These are phyloP conservation scores for Ophion ellenae DNA, from an alignment of 2,888 invertebrate species.

Conservation along the genomic window DNA sequence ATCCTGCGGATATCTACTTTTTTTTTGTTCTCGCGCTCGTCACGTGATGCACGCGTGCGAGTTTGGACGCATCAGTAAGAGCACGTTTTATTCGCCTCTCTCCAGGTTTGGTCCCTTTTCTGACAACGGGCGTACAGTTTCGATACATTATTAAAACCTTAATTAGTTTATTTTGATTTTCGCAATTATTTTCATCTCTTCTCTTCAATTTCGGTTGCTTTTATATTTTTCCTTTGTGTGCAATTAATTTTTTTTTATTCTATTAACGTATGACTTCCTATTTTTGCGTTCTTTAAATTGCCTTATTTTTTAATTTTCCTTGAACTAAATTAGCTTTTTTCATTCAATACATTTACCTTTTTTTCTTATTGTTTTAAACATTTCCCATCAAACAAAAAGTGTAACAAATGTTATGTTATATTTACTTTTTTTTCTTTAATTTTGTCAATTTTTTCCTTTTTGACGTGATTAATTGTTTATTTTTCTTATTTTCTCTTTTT, in stretches of 20 bases:
- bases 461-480: neutral
- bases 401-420: no score
- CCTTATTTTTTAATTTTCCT: neutral
- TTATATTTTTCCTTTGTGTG: no score
- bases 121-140: neutral
- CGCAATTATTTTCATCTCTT: no score
- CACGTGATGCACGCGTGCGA: conserved; percentile 27
- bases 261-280: neutral
- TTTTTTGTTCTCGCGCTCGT: neutral
- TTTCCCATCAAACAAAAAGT: no score
- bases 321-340: neutral
- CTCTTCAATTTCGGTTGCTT: no score
- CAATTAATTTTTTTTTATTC: neutral
- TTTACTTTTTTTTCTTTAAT: neutral
- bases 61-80: neutral
- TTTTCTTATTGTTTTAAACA: no score
- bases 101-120: no score
- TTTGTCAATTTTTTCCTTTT: neutral
- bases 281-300: neutral
- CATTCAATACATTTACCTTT: neutral
- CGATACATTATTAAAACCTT: no score
- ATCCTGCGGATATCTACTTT: conserved; percentile 16
- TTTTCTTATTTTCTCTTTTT: neutral
- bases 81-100: neutral
- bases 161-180: no score